Evolutionary conservation across 2,888 invertebrate genomes (phyloP), one percentile per base, ranked within the genome.

Genomic region (Micropterix aruncella): DNA sequence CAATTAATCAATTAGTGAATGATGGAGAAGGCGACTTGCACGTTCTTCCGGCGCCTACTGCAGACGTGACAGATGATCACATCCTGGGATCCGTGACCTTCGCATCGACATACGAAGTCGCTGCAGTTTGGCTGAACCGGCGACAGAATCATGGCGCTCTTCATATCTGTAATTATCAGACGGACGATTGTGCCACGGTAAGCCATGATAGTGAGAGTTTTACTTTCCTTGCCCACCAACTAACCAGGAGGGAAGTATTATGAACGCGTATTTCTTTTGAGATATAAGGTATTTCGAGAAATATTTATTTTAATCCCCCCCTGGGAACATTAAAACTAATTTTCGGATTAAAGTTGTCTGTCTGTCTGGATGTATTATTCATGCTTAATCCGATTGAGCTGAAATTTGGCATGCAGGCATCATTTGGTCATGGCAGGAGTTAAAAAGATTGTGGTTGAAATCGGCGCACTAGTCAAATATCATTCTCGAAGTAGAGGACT

Each of bases 111-210:
- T 63, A 67, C 0, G 75, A 79, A 42, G 59, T 93, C 2, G 72
- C 79, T 0, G 80, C 81, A 0, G 77, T 84, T 27, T 92, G 92
- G 83, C 69, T 89, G 48, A 93, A 93, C 59, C 74, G 95, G 19
- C 72, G 86, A 15, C 95, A 95, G 66, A 93, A 84, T 57, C 60
- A 75, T 44, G 70, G 77, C 2, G 64, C 77, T 18, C 57, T 82
- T n/a, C 70, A 73, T 27, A 63, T 79, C 9, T 85, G 82, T 57
- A 61, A 71, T 48, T 50, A 66, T 5, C n/a, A n/a, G n/a, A n/a
- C n/a, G n/a, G n/a, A n/a, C n/a, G n/a, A n/a, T n/a, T 67, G 63
- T 48, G 61, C 36, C 9, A 45, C 60, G 56, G 70, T 68, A 46
- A 53, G n/a, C n/a, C n/a, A n/a, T n/a, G n/a, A n/a, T 36, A n/a